These are phyloP conservation scores for Thumatha senex DNA, from an alignment of 2,888 invertebrate species.

Conservation along the genomic window DNA sequence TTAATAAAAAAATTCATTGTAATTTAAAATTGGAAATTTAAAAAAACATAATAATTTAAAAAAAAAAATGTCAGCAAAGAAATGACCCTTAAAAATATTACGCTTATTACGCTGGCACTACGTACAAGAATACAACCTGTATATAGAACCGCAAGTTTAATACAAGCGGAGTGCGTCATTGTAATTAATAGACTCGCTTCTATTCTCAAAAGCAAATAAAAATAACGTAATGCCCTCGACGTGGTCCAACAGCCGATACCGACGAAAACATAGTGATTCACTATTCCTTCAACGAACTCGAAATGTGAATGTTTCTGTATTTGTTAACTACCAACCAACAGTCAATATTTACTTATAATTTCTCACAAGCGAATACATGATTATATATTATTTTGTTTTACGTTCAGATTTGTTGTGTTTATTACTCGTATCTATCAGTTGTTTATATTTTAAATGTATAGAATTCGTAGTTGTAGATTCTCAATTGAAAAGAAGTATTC, in stretches of 20 bases:
- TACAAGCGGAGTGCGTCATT: conserved; percentile 67
- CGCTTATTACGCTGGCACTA: no score
- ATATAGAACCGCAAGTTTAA: conserved; percentile 44
- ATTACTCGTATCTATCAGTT: conserved; percentile 28
- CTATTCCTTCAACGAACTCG: conserved; percentile 59
- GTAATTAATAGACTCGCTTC: conserved; percentile 75
- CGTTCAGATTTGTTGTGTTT: conserved; percentile 25
- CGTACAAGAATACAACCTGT: neutral
- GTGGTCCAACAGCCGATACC: conserved; percentile 35
- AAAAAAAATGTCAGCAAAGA: no score
- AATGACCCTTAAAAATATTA: no score
- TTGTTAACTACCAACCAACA: conserved; percentile 44
- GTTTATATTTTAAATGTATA: conserved; percentile 1
- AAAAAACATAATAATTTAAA: no score
- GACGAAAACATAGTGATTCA: conserved; percentile 70
- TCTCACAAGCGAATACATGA: conserved; percentile 34
- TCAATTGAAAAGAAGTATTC: neutral
- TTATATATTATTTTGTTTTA: conserved; percentile 31
- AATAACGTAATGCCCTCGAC: conserved; percentile 64
- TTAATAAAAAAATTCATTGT: no score
- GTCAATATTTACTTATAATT: conserved; percentile 61
- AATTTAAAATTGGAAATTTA: no score
- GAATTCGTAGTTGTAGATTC: neutral
- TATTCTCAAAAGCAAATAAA: conserved; percentile 79
- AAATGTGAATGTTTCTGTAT: conserved; percentile 52